Conservation (phyloP, 2,113 vertebrate species). For the Pangasianodon hypophthalmus region DNA sequence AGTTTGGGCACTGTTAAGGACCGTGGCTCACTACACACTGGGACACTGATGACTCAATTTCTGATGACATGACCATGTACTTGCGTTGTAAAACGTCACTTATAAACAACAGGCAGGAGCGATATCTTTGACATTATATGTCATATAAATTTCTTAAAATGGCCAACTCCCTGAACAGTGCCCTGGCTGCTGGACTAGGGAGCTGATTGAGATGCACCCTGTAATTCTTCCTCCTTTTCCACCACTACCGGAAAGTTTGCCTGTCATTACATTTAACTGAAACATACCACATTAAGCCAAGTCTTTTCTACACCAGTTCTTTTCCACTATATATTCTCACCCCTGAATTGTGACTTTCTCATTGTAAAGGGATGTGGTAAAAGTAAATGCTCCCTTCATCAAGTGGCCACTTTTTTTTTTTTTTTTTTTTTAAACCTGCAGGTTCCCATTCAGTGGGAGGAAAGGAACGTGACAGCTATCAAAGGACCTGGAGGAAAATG, state of each 20-base stretch:
- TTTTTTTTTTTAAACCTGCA: slow-evolving; percentile 54
- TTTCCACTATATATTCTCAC: neutral
- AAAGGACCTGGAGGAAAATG: slow-evolving; percentile 88
- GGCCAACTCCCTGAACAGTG: too few species aligned
- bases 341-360: neutral
- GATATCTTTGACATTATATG: too few species aligned
- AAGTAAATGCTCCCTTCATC: neutral
- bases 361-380: neutral
- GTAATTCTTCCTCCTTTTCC: neutral
- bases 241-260: neutral
- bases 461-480: slow-evolving; percentile 88
- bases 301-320: neutral
- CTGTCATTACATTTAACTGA: neutral
- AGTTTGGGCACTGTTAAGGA: too few species aligned
- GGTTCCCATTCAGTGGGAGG: slow-evolving; percentile 92
- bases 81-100: too few species aligned
- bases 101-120: too few species aligned
- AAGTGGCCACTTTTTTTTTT: neutral
- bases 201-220: neutral
- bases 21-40: too few species aligned
- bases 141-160: too few species aligned
- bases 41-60: too few species aligned
- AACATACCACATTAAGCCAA: neutral
- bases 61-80: too few species aligned
- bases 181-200: too few species aligned